Evolutionary conservation across 2,888 invertebrate species (phyloP), one percentile per base, ranked within the genome.

Genomic region (Aleiodes testaceus): DNA sequence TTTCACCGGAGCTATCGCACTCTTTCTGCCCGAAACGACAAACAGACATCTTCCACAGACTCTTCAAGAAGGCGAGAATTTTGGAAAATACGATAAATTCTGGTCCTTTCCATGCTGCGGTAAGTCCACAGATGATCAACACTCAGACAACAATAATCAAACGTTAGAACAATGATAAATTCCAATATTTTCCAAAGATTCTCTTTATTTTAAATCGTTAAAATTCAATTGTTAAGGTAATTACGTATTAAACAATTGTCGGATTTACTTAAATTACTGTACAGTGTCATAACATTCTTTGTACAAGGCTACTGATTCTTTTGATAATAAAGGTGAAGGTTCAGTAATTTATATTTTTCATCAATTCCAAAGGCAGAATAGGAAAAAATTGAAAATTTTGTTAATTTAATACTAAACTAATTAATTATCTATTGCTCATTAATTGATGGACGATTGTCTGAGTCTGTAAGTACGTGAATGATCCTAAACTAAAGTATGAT

Each of bases 21-120:
- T 96, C 1, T 92, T 95, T 79, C 88, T 97, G 1, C 96, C 96
- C 0, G 97, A 97, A 88, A 96, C 96, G 0, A 90, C 95, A 79
- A 94, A 94, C 81, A 93, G 93, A 30, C 94, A 95, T 80, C 90
- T 97, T 86, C 96, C 97, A 0, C 96, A 96, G 85, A 95, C 95
- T 0, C 88, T 96, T 2, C 91, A 91, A 70, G 95, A 96, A 83
- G 96, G 96, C 7, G 96, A 96, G 88, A 90, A 93, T 77, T 96
- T 96, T 78, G 96, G 96, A 0, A 90, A 90, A 67, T 91, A 93
- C 65, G 95, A 96, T 86, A 91, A 88, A 74, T 93, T 96, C 82
- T 94, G 94, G 91, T 93, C 94, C 73, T 92, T 93, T 75, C 96
- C 95, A 30, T 80, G 79, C 12, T 78, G 77, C 16, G 69, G 79